Evolutionary conservation across 2,797 vertebrate species (phyloP).

Genomic region (Tiaroga cobitis): DNA sequence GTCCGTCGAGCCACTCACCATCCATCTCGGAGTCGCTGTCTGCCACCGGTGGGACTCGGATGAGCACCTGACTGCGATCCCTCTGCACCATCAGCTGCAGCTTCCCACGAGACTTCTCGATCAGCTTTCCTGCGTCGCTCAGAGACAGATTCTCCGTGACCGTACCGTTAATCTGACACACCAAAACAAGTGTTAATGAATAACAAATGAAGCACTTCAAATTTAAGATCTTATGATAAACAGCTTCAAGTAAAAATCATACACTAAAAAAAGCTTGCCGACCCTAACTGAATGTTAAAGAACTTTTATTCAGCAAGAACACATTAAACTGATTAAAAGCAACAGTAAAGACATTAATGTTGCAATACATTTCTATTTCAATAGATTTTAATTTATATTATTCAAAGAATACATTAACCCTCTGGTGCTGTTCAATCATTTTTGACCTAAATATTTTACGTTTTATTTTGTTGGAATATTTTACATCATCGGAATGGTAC

Average conservation of each 20-base stretch:
- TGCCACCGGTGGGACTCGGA: constrained; percentile 89
- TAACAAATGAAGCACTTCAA: not conserved
- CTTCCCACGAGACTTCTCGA: constrained; percentile 95
- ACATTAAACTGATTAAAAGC: not conserved
- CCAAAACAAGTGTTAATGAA: not conserved
- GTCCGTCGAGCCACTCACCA: constrained; percentile 77
- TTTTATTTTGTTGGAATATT: too few species aligned
- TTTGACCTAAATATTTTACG: too few species aligned
- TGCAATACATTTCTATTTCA: not conserved
- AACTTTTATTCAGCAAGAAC: too few species aligned
- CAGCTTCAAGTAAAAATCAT: too few species aligned
- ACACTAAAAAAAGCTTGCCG: too few species aligned
- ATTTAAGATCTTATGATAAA: not conserved
- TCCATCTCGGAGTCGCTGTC: constrained; percentile 97
- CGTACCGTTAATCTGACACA: constrained; percentile 92
- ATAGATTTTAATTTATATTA: too few species aligned
- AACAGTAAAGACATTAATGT: not conserved
- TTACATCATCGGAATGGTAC: too few species aligned
- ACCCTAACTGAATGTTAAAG: too few species aligned
- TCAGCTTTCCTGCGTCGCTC: constrained; percentile 91
- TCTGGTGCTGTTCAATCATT: too few species aligned
- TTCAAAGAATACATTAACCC: too few species aligned
- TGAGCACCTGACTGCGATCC: constrained; percentile 88
- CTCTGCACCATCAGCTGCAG: constrained; percentile 93
- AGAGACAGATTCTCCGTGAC: constrained; percentile 98